A percentile compares a stretch with the other conserved stretches of the same genome.
Conservation (phyloP, 2,113 vertebrate genomes). For the Syngnathus floridae region DNA sequence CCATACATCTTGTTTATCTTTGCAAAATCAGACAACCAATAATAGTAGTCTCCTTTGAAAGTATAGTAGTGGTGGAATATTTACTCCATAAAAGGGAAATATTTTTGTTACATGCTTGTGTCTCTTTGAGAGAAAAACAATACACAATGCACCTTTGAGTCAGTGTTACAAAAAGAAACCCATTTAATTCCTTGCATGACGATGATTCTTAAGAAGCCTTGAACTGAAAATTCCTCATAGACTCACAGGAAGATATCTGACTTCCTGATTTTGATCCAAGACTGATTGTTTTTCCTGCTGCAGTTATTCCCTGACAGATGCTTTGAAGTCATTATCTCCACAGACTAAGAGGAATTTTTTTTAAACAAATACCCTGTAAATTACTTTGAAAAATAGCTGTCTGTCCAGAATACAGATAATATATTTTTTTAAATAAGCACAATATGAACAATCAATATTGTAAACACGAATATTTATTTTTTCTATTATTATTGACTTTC, state of each 20-base stretch:
- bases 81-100: background rate
- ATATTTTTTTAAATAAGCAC: background rate
- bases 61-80: background rate
- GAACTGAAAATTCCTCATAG: background rate
- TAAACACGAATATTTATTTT: background rate
- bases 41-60: background rate
- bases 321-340: background rate
- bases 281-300: slow-evolving; percentile 1
- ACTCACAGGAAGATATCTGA: slow-evolving; percentile 12
- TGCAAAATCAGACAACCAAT: background rate
- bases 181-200: no score
- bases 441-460: background rate
- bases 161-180: background rate
- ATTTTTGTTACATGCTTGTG: background rate
- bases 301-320: background rate
- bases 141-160: background rate
- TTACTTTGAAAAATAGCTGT: background rate
- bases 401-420: background rate
- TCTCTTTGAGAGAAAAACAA: background rate
- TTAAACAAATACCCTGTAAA: background rate
- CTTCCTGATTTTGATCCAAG: slow-evolving; percentile 30
- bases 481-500: background rate
- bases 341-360: background rate
- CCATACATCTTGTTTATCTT: background rate
- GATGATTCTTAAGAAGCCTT: background rate